Base-by-base conservation (phyloP, 2,797 vertebrate genomes). In the Tachyglossus aculeatus region DNA sequence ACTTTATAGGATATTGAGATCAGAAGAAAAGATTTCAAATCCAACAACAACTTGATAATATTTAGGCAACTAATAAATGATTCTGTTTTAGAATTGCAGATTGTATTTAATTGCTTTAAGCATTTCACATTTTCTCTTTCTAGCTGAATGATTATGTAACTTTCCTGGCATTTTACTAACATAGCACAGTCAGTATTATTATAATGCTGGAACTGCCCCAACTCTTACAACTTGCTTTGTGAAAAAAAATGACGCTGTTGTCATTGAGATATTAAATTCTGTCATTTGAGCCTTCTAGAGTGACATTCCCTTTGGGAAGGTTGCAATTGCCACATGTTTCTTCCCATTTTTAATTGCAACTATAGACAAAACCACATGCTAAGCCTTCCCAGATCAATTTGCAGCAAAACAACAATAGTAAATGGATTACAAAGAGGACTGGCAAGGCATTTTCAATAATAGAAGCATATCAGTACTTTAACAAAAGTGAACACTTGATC, bases 161-260 rank as follows among this genome's bases (percentile, higher is more conserved):
- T 88, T 74, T 83, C 78, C 48, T 59, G 51, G 60, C 72, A 1
- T 83, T 86, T 87, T 63, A 67, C 59, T 60, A 41, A 70, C 19
- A 51, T 55, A 73, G 65, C 75, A 43, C 83, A 85, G 77, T 90
- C 87, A 87, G 59, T 71, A 36, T 79, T 81, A 82, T 82, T 90
- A 68, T 62, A 65, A 50, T 48, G 62, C 86, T 66, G 75, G 76
- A 74, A 73, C 37, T 33, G 44, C 33, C 24, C 67, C 69, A 60
- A 72, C 39, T 15, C 3, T 81, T 76, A 66, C 61, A 68, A 47
- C 68, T 55, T 64, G 39, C 68, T 84, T 74, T 53, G 45, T 67
- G 82, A 45, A 62, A 50, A 29, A n/a, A 77, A 83, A 19, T 61
- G 54, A 61, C 82, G 62, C 65, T 65, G 45, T 58, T 80, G 68